Base-by-base conservation (phyloP, 1,140 invertebrate genomes). In the Drosophila subobscura region DNA sequence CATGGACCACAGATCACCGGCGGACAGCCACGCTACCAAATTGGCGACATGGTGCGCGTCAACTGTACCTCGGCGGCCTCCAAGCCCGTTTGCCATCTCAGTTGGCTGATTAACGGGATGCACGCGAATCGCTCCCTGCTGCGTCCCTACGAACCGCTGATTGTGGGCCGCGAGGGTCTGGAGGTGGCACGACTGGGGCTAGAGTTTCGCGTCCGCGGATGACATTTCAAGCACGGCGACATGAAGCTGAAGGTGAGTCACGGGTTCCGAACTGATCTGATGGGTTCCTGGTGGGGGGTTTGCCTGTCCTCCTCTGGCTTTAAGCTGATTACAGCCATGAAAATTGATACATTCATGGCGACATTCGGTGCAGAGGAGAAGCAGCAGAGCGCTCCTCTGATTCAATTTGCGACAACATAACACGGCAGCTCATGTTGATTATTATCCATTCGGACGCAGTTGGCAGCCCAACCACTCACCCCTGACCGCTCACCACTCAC, bases 101-200 rank as follows among this genome's bases (percentile, higher is more conserved):
- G 94, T 33, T 97, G 97, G 97, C 96, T 96, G 92, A 96, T 98
- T 91, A 98, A 98, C 91, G 96, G 96, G 46, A 95, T 97, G 85
- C 94, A 94, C 84, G 96, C 96, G 84, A 94, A 94, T 74, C 51
- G 91, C 0, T 77, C 89, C 0, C 90, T 92, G 6, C 72, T 92
- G 16, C 90, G 76, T 0, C 83, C 79, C 27, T 91, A 90, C 50
- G 88, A 90, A n/a, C 89, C 88, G 6, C 65, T 88, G 37, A 57
- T 85, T 51, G 90, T 90, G n/a, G 90, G 90, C 2, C 77, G 90
- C 16, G 90, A 91, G 53, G 90, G 95, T 0, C 92, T 97, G 47
- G 95, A 96, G 81, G 95, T 95, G 42, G 94, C 95, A 3, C 94
- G 94, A n/a, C 92, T 96, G 6, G 95, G 94, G 4, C 92, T 95